phyloP scores from a whole-genome alignment of 2,888 invertebrate genomes.

The Torymus aiolomorphi region DNA sequence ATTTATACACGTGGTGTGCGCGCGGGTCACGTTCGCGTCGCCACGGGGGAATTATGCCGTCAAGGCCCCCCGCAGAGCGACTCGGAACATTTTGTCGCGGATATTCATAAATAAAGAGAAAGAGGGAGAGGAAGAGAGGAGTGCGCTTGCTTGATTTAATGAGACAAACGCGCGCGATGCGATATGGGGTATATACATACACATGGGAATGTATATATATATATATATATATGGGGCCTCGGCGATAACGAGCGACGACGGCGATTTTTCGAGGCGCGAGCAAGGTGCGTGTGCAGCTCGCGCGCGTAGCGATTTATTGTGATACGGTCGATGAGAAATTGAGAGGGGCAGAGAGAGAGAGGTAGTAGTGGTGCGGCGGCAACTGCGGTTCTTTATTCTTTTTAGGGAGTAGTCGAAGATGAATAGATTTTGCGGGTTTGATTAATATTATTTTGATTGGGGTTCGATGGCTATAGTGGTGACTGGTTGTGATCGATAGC shows the following conservation, averaged over 20 bases:
- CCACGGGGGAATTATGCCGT: conserved; percentile 52
- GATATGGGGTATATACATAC: conserved; percentile 22
- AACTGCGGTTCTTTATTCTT: too few relatives aligned
- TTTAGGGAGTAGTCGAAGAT: too few relatives aligned
- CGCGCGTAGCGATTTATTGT: too few relatives aligned
- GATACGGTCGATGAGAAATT: too few relatives aligned
- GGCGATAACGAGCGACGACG: conserved; percentile 47
- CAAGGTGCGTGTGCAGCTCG: not conserved
- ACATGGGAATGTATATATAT: too few relatives aligned
- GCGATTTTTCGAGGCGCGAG: not conserved
- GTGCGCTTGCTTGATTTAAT: conserved; percentile 40
- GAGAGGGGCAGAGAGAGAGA: too few relatives aligned
- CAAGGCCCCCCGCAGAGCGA: conserved; percentile 46
- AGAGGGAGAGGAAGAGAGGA: not conserved
- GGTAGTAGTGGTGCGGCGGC: too few relatives aligned
- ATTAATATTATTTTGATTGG: too few relatives aligned
- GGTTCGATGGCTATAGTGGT: too few relatives aligned
- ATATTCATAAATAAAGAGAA: conserved; percentile 51
- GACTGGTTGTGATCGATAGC: too few relatives aligned
- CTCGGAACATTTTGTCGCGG: conserved; percentile 52
- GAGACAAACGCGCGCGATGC: conserved; percentile 39
- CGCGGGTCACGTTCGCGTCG: conserved; percentile 10
- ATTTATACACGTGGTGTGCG: conserved; percentile 39
- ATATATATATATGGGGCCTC: not conserved
- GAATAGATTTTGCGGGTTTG: too few relatives aligned